Evolutionary conservation across 2,797 vertebrate species (phyloP).

Genomic region (Liparis tanakae): DNA sequence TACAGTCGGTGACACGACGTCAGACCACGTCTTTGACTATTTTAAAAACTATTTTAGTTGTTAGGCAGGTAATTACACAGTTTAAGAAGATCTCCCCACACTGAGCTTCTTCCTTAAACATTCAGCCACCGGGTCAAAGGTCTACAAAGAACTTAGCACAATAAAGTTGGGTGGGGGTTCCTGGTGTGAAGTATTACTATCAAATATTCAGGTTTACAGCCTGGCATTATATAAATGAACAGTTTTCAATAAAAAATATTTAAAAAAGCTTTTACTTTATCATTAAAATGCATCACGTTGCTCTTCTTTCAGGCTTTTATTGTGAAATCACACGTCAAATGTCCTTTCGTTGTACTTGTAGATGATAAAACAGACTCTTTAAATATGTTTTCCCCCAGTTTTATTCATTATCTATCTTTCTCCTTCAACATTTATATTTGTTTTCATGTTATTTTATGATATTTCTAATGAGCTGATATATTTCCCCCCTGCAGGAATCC

Average conservation of each 20-base stretch:
- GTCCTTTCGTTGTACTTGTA: not conserved
- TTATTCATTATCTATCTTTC: not conserved
- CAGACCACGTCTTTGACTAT: not conserved
- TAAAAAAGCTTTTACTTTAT: no score
- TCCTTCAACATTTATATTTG: not conserved
- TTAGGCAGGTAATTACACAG: not conserved
- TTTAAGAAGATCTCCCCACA: not conserved
- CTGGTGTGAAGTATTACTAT: not conserved
- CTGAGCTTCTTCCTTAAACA: not conserved
- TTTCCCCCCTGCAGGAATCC: conserved; percentile 49
- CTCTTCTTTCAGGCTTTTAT: not conserved
- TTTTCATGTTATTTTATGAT: not conserved
- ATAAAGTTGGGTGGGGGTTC: not conserved
- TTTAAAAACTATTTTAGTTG: not conserved
- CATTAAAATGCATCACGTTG: not conserved
- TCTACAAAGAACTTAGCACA: not conserved
- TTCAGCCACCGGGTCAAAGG: not conserved
- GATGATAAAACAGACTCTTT: not conserved
- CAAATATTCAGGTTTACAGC: not conserved
- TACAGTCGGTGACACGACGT: not conserved
- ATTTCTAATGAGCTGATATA: conserved; percentile 3
- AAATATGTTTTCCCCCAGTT: not conserved
- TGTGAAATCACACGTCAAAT: not conserved
- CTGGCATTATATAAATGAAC: no score
- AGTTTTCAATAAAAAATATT: not conserved